phyloP scores from a whole-genome alignment of 2,113 vertebrate species.

The Agelaius phoeniceus region DNA sequence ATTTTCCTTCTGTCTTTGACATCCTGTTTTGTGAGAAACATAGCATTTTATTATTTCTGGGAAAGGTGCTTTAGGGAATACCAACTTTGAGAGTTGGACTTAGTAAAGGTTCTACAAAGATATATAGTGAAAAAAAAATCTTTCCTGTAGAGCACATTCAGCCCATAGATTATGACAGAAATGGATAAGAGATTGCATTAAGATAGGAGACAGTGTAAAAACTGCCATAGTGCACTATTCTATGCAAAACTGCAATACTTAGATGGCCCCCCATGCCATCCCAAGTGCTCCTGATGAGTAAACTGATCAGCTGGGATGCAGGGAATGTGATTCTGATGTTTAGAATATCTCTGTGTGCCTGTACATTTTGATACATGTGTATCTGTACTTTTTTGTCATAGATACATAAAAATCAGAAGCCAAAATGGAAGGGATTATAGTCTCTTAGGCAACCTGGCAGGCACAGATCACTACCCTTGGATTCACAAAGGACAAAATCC shows the following conservation, averaged over 20 bases:
- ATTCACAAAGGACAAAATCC: not conserved
- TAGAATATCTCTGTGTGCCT: not conserved
- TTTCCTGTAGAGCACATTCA: not conserved
- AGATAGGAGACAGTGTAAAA: not conserved
- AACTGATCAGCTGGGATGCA: not conserved
- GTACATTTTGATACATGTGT: not conserved
- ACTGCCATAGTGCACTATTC: fast-evolving
- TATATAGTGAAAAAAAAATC: not conserved
- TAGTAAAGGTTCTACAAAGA: not conserved
- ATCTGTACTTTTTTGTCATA: not conserved
- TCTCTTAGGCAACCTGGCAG: not conserved
- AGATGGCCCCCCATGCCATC: not conserved
- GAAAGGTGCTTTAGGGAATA: not conserved
- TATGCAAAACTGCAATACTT: not conserved
- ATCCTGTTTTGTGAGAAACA: not conserved
- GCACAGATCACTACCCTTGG: not conserved
- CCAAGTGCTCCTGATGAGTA: not conserved
- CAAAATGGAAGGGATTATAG: not conserved
- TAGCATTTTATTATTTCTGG: not conserved
- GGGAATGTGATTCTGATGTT: not conserved
- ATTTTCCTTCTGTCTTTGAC: not conserved
- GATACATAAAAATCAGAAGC: not conserved
- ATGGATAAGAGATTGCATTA: not conserved
- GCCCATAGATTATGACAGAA: not conserved
- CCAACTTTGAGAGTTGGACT: not conserved